Base-by-base conservation (phyloP, 30 jellyfish, hydroid and myxozoan genomes). In the Aurelia sp. region DNA sequence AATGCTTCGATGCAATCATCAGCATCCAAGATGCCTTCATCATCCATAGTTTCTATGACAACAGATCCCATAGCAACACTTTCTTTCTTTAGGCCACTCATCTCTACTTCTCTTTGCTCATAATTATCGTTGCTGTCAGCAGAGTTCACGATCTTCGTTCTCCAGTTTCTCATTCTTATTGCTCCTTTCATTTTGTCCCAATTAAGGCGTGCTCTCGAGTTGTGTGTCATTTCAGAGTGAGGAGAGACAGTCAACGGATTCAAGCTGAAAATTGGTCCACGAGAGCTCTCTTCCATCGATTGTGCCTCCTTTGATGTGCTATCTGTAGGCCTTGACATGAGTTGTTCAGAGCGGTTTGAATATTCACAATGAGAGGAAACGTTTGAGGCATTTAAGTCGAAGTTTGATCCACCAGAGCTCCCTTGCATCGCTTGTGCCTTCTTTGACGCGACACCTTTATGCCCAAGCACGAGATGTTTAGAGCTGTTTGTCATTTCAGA, bases 1-100 rank as follows among this genome's bases (percentile, higher is more conserved):
- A 78, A 31, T 7, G 89, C 89, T n/a, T 37, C 67, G 35, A 78
- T 78, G 12, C 35, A 50, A 16, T 31, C 71, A 40, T 48, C 27
- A 3, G 71, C 69, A 18, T 59, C 33, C 16, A 59, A 18, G 33
- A 59, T 59, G 33, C 69, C 69, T 59, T 59, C 69, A 10, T 21
- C 33, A 59, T 59, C 33, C 31, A 59, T 13, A 21, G 33, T 21
- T 7, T 59, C 69, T 18, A 18, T 21, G 12, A 21, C 23, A 18
- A n/a, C 33, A 59, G 33, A 59, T 4, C 33, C 33, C 69, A 59
- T 59, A 11, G 33, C 33, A 21, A n/a, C 33, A 59, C 69, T 59
- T 59, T 21, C 33, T 12, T 59, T 59, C 33, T 13, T 59, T 18
- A 59, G 33, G 31, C 33, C 69, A 15, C 23, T 21, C 69, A 18